Evolutionary conservation across 1,140 invertebrate species (phyloP), one percentile per base, ranked within the genome.

Genomic region (Hyles vespertilio): DNA sequence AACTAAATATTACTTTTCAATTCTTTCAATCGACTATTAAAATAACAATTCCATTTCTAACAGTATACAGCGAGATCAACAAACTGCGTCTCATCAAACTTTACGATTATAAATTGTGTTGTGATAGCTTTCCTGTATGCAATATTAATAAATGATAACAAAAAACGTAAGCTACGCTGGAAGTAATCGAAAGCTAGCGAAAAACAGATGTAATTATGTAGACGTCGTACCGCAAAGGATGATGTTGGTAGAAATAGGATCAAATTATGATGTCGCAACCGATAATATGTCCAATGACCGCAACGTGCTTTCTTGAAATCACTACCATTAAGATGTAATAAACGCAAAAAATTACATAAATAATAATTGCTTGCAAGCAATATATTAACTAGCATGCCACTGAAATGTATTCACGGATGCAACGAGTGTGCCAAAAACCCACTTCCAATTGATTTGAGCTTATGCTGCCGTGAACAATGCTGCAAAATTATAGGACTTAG

Each of bases 401-500:
- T 8, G 8, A 8, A 8, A 40, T 1, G 8, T 47, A 47, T 47
- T 47, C 65, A 69, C 79, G 79, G 77, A 81, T 74, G 67, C 67
- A 69, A 70, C 61, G 67, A 65, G 34, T 74, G 81, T 75, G 80
- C 77, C 79, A 70, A 79, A 87, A 85, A 85, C 84, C 84, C 77
- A 83, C 80, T 83, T 84, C 71, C 74, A 67, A 75, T 72, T 75
- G 72, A 71, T 66, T 58, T 59, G 57, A 77, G 69, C 59, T 57
- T 59, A 64, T 51, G 60, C 56, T 57, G 74, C 72, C 68, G 72
- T 72, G 72, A 77, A 84, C 80, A 86, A 83, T 79, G 68, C 72
- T 61, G 63, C 60, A 65, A 81, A 79, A 87, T 87, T 84, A 87
- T 84, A 84, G 81, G 70, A 82, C 74, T 87, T 82, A 84, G 59